These are phyloP conservation scores for Anoncus sp. DNA, from an alignment of 2,888 invertebrate genomes.

Conservation along the genomic window DNA sequence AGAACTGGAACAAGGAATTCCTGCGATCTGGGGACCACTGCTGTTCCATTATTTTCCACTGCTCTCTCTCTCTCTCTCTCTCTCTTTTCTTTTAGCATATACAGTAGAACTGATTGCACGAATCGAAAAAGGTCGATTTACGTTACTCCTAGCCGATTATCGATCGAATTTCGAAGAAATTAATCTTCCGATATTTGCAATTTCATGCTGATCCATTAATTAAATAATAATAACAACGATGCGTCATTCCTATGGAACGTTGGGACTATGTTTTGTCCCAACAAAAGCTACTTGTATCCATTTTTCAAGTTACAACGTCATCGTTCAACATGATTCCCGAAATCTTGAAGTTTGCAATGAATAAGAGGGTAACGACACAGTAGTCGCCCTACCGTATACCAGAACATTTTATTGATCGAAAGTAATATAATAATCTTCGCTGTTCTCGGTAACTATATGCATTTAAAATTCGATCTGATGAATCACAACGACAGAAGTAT, in stretches of 20 bases:
- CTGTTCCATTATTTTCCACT: conserved; percentile 15
- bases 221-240: too few relatives aligned
- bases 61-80: not conserved
- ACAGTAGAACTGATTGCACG: conserved; percentile 24
- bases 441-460: not conserved
- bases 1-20: conserved; percentile 47
- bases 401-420: not conserved
- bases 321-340: too few relatives aligned
- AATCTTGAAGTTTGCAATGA: not conserved
- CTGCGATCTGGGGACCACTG: conserved; percentile 39
- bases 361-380: not conserved
- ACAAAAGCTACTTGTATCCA: too few relatives aligned
- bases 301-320: too few relatives aligned
- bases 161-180: not conserved
- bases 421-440: not conserved
- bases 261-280: too few relatives aligned
- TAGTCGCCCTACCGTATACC: not conserved
- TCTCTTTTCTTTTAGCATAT: not conserved
- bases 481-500: conserved; percentile 20
- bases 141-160: not conserved
- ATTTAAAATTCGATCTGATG: conserved; percentile 11
- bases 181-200: not conserved
- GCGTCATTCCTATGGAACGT: too few relatives aligned
- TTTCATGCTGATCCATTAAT: too few relatives aligned
- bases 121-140: conserved; percentile 14